Evolutionary conservation across 2,888 invertebrate genomes (phyloP), one percentile per base, ranked within the genome.

Genomic region (Caenorhabditis auriculariae): DNA sequence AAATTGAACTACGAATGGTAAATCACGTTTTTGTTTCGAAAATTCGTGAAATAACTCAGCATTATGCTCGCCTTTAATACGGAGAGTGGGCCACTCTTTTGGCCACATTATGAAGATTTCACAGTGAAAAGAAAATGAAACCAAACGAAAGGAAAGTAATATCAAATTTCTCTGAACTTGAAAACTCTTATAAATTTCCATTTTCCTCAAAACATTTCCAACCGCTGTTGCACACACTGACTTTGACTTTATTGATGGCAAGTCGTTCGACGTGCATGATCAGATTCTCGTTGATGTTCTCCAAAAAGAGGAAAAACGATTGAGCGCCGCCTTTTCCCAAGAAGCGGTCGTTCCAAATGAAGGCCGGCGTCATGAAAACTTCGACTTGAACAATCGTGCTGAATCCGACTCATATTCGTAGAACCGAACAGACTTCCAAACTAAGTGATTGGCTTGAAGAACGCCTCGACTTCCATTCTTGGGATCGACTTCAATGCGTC

Each of bases 231-330:
- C n/a, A 32, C 35, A 5, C 23, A 15, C 48, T 3, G 23, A 89
- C 90, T 86, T 89, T 89, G 84, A 89, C 89, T 81, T 88, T 89
- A 35, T 89, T 88, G 28, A 93, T 84, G 21, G 89, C 87, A 82
- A 95, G 91, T 78, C 90, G 89, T 82, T 99, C 98, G 52, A 91
- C 90, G 83, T 99, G 96, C 83, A 96, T 93, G 83, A 98, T 94
- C 70, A 88, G 88, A 82, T 95, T 92, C 48, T 88, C 90, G 38
- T 91, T 91, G 0, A 94, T 90, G 84, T 98, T 95, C 83, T 96
- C 95, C 28, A 99, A 90, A 93, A 96, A 95, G 59, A 98, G 88
- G 91, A 93, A 96, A 83, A 93, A 99, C 0, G 90, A 88, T 83
- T 95, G 92, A 0, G 0, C 88, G 28, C 74, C 71, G 0, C 88